Evolutionary conservation across 2,113 vertebrate species (phyloP), one percentile per base, ranked within the genome.

Genomic region (Gallinago paraguaiae): DNA sequence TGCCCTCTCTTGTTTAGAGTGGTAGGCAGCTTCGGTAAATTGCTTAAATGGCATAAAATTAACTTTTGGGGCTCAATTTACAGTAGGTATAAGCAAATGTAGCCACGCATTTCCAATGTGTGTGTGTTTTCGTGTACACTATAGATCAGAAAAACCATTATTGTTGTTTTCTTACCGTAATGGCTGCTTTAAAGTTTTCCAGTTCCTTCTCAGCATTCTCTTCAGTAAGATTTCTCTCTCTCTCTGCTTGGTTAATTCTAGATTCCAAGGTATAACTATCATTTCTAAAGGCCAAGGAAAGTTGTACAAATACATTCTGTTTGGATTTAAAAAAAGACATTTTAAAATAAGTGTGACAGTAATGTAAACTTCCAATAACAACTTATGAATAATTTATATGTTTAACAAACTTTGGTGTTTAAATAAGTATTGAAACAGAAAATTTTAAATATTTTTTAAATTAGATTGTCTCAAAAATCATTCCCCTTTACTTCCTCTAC

Each of bases 281-380:
- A 87, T 99, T 99, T 96, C 99, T 99, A 98, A 99, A 99, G n/a
- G 99, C 99, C 98, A 99, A 98, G 76, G 99, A 99, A 92, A 99
- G 98, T 96, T 99, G 99, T 85, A 99, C 97, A 95, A 99, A 99
- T 31, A 99, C 99, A 78, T 99, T 99, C 99, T 99, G 98, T 95
- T 76, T 92, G 97, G 86, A 97, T 97, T 60, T 4, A 93, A 71
- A 53, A 86, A 91, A 56, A 60, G 11, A 10, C 28, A 65, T 54
- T 94, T 95, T 78, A 13, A 69, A 76, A 0, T 88, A 56, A 78
- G n/a, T 24, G n/a, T 68, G 43, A 61, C 28, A 43, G 28, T 61
- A 84, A 81, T 41, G 28, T 12, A 60, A 68, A 64, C 53, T 84
- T 79, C 61, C 51, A 84, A 22, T 51, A 86, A 41, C 9, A 81